Evolutionary conservation across 2,888 invertebrate genomes (phyloP), one percentile per base, ranked within the genome.

Genomic region (Tineola bisselliella): DNA sequence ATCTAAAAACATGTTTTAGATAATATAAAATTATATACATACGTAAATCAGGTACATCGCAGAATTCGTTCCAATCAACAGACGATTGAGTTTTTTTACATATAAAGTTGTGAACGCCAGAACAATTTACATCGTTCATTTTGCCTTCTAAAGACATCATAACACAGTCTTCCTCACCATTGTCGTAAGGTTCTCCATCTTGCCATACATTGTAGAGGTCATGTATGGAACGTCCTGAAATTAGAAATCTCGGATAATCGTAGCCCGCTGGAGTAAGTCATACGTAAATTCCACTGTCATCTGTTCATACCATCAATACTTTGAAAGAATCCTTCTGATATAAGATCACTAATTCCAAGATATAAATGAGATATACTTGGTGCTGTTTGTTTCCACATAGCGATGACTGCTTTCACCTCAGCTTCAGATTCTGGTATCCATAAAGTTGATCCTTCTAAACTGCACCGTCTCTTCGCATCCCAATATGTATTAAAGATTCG

Each of bases 171-270:
- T 44, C 62, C 3, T 59, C 25, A 0, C 73, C 72, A 63, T 80
- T 68, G 60, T 83, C 78, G 60, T 83, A 78, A 0, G 82, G 81
- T 44, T 82, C 78, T 0, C 76, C 77, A 0, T 69, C 68, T 1
- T 66, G 69, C 80, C 81, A 83, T n/a, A 68, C 70, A 61, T 68
- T 67, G 62, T 76, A 83, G 0, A 81, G 72, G 18, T 76, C 72
- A 11, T 65, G 54, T 59, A 81, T 62, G 11, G 78, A 66, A 1
- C 65, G 63, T 44, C 79, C 82, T 82, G 66, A 8, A 70, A 67
- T 30, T 58, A n/a, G n/a, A 25, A 25, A 25, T 25, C n/a, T n/a
- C n/a, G n/a, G n/a, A n/a, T n/a, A n/a, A n/a, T n/a, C n/a, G n/a
- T n/a, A n/a, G n/a, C n/a, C n/a, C n/a, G n/a, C n/a, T n/a, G n/a